Evolutionary conservation across 2,113 vertebrate species (phyloP).

Genomic region (Cynoglossus semilaevis): DNA sequence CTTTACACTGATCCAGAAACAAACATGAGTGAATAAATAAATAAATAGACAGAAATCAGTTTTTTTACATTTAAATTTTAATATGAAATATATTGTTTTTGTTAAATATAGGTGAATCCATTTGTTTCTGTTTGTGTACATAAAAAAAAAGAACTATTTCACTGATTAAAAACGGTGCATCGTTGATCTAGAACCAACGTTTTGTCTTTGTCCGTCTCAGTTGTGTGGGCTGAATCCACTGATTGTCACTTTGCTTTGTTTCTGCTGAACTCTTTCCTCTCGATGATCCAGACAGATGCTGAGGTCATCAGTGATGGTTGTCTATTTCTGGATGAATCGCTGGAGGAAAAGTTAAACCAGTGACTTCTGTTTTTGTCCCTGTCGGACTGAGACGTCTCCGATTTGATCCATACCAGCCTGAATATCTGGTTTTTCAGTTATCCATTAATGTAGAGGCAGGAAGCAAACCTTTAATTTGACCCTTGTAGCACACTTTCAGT

Average conservation of each 20-base stretch:
- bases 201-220: too few relatives aligned
- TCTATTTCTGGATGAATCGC: constrained; percentile 39
- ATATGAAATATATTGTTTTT: constrained; percentile 68
- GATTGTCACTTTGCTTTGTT: background rate
- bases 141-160: constrained; percentile 66
- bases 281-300: background rate
- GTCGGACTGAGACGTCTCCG: too few relatives aligned
- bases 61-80: constrained; percentile 63
- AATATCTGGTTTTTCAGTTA: too few relatives aligned
- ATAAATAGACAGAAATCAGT: constrained; percentile 44
- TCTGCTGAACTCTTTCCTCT: background rate
- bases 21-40: constrained; percentile 41
- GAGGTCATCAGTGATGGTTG: constrained; percentile 15
- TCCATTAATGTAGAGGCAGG: too few relatives aligned
- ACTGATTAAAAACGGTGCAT: constrained; percentile 66
- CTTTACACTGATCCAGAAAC: constrained; percentile 32
- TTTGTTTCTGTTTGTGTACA: constrained; percentile 59
- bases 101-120: constrained; percentile 47
- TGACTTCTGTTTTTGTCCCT: background rate
- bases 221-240: too few relatives aligned
- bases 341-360: constrained; percentile 31
- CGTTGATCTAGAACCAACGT: constrained; percentile 40
- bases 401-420: too few relatives aligned
- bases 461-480: too few relatives aligned
- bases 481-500: too few relatives aligned